These are phyloP conservation scores for Eolophus roseicapilla DNA, from an alignment of 2,113 vertebrate genomes.

Conservation along the genomic window DNA sequence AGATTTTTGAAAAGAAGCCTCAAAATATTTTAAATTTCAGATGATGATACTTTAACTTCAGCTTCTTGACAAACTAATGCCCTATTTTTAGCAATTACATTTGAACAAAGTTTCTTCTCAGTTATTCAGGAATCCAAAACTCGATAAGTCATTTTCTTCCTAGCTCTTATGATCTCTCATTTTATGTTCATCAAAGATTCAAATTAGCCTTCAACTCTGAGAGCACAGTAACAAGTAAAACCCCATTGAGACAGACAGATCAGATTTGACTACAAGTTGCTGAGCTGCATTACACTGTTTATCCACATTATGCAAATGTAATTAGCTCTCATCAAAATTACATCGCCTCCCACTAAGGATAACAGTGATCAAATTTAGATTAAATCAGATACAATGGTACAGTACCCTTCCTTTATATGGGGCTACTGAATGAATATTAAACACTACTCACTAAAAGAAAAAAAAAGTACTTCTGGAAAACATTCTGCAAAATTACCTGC, in stretches of 20 bases:
- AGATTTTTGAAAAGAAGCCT: not conserved
- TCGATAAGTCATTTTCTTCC: conserved; percentile 9
- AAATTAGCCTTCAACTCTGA: conserved; percentile 63
- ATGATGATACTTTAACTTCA: not conserved
- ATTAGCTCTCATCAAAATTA: conserved; percentile 84
- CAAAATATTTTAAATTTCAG: not conserved
- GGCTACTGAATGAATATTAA: conserved; percentile 66
- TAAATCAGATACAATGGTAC: conserved; percentile 77
- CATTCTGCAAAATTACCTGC: conserved; percentile 83
- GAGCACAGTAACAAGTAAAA: conserved; percentile 70
- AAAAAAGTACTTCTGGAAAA: conserved; percentile 29
- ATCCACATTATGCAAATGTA: conserved; percentile 89
- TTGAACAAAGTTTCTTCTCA: conserved; percentile 17
- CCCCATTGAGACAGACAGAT: conserved; percentile 78
- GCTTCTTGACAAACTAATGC: not conserved
- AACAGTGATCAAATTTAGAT: conserved; percentile 75
- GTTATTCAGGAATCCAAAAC: not conserved
- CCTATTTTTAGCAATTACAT: not conserved
- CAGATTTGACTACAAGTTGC: conserved; percentile 79
- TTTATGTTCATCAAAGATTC: conserved; percentile 63
- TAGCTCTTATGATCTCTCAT: conserved; percentile 26
- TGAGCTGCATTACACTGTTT: conserved; percentile 84
- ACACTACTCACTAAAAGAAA: conserved; percentile 11
- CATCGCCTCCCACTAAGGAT: conserved; percentile 76
- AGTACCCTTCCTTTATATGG: conserved; percentile 64